Conservation (phyloP, 2,113 vertebrate genomes). For the Gyps fulvus region DNA sequence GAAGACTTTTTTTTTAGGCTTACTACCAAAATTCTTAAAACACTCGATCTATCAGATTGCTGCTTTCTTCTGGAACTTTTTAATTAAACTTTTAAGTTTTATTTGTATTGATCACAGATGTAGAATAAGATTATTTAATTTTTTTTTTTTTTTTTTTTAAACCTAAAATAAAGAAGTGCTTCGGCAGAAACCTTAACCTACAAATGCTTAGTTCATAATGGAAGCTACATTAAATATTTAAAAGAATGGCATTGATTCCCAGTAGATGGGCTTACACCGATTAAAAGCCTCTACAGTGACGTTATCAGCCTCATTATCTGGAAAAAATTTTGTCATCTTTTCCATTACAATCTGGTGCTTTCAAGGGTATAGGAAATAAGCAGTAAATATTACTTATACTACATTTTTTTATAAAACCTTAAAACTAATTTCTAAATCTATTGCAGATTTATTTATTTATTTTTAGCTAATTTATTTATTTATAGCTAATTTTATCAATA, state of each 20-base stretch:
- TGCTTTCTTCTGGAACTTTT: not conserved
- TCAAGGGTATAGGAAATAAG: not conserved
- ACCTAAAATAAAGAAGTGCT: not conserved
- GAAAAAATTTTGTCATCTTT: not conserved
- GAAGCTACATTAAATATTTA: not conserved
- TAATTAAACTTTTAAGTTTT: not conserved
- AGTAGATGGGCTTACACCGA: not conserved
- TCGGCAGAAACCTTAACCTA: not conserved
- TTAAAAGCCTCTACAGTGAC: not conserved
- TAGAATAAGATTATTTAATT: not conserved
- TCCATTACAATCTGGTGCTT: not conserved
- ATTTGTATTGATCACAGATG: not conserved
- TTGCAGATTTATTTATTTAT: not conserved
- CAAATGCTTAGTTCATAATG: not conserved
- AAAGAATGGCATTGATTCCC: not conserved
- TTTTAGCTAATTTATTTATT: not conserved
- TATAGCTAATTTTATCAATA: not conserved
- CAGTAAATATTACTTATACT: not conserved
- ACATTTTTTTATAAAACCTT: not conserved
- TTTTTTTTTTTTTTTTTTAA: no score
- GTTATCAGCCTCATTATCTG: not conserved
- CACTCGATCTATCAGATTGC: not conserved
- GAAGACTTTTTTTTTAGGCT: not conserved
- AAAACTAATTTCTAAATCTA: not conserved
- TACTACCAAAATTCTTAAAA: not conserved